A percentile compares a stretch with the other conserved stretches of the same genome.
These are phyloP conservation scores for Lathronympha strigana DNA, from an alignment of 2,888 invertebrate species.

Conservation along the genomic window DNA sequence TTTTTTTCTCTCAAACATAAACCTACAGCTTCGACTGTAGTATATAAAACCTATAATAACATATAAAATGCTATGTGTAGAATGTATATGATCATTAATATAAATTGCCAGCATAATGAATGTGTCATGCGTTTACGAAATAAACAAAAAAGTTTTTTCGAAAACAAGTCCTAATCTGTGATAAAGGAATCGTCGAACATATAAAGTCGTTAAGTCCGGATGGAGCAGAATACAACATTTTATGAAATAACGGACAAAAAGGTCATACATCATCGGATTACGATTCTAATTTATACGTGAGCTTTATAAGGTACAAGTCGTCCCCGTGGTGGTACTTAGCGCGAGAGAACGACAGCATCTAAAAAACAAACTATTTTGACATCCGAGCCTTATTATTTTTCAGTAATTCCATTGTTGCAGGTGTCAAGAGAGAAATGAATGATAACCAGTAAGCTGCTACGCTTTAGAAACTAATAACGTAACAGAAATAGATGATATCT, in stretches of 20 bases:
- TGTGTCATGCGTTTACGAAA: neutral
- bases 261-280: conserved; percentile 78
- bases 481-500: conserved; percentile 58
- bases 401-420: conserved; percentile 70
- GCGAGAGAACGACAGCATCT: conserved; percentile 60
- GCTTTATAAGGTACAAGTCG: conserved; percentile 66
- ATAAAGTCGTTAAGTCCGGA: conserved; percentile 72
- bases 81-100: neutral
- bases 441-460: conserved; percentile 56
- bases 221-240: conserved; percentile 64
- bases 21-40: neutral
- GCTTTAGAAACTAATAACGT: conserved; percentile 60
- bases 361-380: conserved; percentile 77
- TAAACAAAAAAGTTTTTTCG: neutral
- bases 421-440: conserved; percentile 55
- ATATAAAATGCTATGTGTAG: no score
- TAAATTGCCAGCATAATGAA: neutral
- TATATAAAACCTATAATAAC: no score
- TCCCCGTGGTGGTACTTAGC: conserved; percentile 64
- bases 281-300: conserved; percentile 75
- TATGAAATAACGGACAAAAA: conserved; percentile 59
- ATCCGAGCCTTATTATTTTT: conserved; percentile 77
- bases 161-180: conserved; percentile 53
- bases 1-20: neutral
- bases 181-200: conserved; percentile 68